Evolutionary conservation across 2,797 vertebrate species (phyloP).

Genomic region (Phyllotis vaccarum): DNA sequence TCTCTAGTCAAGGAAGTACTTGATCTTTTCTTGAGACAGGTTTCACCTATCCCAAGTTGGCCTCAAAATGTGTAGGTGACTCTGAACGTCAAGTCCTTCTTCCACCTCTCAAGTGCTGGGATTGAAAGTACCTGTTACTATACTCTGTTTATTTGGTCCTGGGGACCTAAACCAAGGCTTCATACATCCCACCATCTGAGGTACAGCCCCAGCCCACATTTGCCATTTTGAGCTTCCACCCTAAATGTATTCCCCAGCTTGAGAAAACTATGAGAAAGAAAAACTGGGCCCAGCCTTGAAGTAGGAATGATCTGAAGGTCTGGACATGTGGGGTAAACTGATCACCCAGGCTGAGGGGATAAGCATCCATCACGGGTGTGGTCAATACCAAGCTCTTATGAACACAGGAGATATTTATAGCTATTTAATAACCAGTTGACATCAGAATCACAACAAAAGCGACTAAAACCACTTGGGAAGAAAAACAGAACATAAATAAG

Average conservation of each 20-base stretch:
- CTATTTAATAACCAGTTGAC: neutral
- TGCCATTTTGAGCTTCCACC: neutral
- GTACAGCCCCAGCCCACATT: neutral
- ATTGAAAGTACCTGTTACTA: neutral
- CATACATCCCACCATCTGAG: neutral
- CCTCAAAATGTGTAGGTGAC: neutral
- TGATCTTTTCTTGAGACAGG: neutral
- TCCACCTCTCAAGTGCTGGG: neutral
- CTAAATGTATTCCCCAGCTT: neutral
- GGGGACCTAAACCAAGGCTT: neutral
- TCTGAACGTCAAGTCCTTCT: neutral
- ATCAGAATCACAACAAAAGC: neutral
- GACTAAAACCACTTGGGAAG: slow-evolving; percentile 49
- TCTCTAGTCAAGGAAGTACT: neutral
- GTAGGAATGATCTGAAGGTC: neutral
- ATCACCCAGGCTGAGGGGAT: neutral
- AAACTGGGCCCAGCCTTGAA: neutral
- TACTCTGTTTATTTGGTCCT: no score
- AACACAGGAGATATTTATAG: neutral
- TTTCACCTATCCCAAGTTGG: neutral
- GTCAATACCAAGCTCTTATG: neutral
- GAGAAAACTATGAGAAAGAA: neutral
- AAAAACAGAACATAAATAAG: slow-evolving; percentile 40
- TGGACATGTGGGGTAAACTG: neutral
- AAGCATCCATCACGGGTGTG: fast-evolving